A percentile compares a stretch with the other conserved stretches of the same genome.
These are phyloP conservation scores for Saccopteryx leptura DNA, from an alignment of 2,113 vertebrate species.

Conservation along the genomic window DNA sequence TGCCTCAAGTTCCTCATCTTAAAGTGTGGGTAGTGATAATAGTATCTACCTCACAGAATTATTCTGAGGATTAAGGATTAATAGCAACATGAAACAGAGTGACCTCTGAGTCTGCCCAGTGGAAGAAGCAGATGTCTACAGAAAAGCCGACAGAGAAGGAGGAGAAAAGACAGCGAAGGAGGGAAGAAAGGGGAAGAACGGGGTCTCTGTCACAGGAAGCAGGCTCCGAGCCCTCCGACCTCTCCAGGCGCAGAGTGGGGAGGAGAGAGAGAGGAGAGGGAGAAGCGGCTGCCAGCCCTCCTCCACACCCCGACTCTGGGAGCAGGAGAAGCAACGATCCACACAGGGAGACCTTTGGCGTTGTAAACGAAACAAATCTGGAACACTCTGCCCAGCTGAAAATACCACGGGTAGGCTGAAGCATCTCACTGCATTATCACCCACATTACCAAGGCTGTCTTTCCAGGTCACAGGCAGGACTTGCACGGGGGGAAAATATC, in stretches of 20 bases:
- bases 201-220: neutral
- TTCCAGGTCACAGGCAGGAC: neutral
- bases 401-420: neutral
- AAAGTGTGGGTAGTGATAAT: neutral
- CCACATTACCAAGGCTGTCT: neutral
- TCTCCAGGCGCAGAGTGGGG: neutral
- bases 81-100: neutral
- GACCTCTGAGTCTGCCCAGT: neutral
- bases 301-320: neutral
- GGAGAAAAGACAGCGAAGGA: neutral
- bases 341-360: neutral
- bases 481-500: neutral
- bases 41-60: neutral
- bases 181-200: neutral
- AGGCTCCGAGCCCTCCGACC: neutral
- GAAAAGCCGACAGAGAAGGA: neutral
- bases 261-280: neutral
- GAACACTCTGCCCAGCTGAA: neutral
- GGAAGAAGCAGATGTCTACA: neutral
- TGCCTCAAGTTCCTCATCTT: neutral
- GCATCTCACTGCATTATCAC: neutral
- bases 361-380: neutral
- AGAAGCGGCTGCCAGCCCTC: accelerated
- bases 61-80: neutral
- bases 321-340: neutral